Conservation (phyloP, 2,888 invertebrate genomes). For the Clusia tigrina region DNA sequence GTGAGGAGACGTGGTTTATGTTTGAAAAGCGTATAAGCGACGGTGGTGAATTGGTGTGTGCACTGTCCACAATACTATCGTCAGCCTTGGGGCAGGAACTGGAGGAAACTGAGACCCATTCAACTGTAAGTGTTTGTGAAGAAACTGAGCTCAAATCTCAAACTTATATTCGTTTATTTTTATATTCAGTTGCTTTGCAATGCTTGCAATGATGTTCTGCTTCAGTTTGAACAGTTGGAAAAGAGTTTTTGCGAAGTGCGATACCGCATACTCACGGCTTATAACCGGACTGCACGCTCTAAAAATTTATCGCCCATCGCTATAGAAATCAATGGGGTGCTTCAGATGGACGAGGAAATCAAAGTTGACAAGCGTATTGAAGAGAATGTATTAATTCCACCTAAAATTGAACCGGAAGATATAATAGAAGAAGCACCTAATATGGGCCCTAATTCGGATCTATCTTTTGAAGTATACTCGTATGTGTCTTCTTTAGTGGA, state of each 20-base stretch:
- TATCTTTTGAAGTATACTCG: background rate
- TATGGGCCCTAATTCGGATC: background rate
- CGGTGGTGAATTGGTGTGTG: constrained; percentile 36
- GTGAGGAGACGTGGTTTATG: constrained; percentile 40
- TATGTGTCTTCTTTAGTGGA: background rate
- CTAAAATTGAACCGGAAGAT: background rate
- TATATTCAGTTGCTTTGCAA: constrained; percentile 43
- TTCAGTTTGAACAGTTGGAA: constrained; percentile 43
- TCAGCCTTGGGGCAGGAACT: constrained; percentile 33
- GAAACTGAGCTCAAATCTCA: background rate
- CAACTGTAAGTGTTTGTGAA: constrained; percentile 31
- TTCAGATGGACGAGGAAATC: background rate
- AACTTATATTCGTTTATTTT: background rate
- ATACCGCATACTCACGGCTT: constrained; percentile 35
- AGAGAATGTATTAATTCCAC: background rate
- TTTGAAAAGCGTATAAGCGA: constrained; percentile 37
- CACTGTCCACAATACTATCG: constrained; percentile 33
- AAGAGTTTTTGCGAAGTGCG: constrained; percentile 32
- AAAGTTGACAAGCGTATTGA: background rate
- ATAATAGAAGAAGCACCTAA: background rate
- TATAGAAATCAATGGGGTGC: background rate
- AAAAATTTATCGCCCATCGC: background rate
- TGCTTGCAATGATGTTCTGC: constrained; percentile 41
- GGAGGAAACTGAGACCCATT: constrained; percentile 37
- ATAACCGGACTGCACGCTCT: constrained; percentile 9